These are phyloP conservation scores for Benitochromis conjunctus DNA, from an alignment of 2,113 vertebrate species.

Conservation along the genomic window DNA sequence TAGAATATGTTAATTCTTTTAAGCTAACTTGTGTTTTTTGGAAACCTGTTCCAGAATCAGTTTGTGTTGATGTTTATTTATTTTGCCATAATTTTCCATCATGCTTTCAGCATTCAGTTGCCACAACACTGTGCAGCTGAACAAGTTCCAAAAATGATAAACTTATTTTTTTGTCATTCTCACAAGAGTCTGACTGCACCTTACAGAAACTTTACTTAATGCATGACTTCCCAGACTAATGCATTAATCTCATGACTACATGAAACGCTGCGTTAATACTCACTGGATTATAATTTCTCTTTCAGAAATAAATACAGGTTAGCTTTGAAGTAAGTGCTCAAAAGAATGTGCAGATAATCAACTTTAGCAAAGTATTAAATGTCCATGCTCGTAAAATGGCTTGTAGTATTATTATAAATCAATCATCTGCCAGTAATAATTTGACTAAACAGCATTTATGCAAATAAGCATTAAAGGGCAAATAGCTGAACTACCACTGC, in stretches of 20 bases:
- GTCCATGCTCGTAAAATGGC: background rate
- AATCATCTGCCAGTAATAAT: background rate
- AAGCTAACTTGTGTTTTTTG: background rate
- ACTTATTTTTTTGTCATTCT: background rate
- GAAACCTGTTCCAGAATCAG: background rate
- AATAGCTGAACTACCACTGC: background rate
- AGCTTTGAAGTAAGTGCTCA: background rate
- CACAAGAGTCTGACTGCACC: background rate
- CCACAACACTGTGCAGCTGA: background rate
- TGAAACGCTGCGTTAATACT: background rate
- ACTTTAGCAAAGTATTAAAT: background rate
- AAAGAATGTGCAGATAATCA: background rate
- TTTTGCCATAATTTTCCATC: background rate
- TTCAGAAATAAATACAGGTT: background rate
- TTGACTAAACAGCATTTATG: background rate
- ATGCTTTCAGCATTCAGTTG: background rate
- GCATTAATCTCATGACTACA: background rate
- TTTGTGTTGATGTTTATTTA: background rate
- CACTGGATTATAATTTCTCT: background rate
- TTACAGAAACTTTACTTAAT: background rate
- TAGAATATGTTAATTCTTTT: background rate
- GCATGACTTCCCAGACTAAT: background rate
- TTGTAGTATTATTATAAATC: background rate
- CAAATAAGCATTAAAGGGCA: background rate
- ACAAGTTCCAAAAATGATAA: accelerated